Conservation (phyloP, 1,140 invertebrate genomes). For the Octopus bimaculoides region DNA sequence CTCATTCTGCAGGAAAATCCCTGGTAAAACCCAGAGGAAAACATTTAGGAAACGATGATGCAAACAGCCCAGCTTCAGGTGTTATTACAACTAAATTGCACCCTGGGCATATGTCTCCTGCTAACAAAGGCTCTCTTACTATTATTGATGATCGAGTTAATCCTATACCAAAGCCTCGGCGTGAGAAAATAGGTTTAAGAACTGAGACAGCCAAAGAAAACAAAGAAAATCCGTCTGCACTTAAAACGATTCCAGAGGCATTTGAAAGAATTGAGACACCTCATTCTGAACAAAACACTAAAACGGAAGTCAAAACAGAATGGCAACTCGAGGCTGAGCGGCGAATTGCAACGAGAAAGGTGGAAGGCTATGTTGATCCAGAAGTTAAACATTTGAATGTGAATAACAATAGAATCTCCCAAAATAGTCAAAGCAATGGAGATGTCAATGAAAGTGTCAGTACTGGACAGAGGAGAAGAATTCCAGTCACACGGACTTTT, state of each 20-base stretch:
- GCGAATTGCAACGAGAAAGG: slow-evolving; percentile 30
- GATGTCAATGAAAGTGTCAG: too few species aligned
- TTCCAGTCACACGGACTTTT: too few species aligned
- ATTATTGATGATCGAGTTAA: neutral
- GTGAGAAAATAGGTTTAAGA: neutral
- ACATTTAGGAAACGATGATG: too few species aligned
- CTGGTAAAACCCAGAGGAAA: too few species aligned
- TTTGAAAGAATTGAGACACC: neutral
- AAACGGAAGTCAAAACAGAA: slow-evolving; percentile 17
- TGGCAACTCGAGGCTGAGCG: slow-evolving; percentile 45
- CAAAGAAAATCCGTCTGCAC: neutral
- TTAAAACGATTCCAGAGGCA: neutral
- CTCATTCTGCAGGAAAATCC: too few species aligned
- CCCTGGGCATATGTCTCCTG: too few species aligned
- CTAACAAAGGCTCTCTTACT: neutral
- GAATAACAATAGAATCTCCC: too few species aligned
- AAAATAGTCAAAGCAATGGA: too few species aligned
- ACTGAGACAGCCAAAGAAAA: slow-evolving; percentile 6
- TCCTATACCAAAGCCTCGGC: slow-evolving; percentile 7
- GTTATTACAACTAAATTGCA: too few species aligned
- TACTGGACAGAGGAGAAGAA: too few species aligned
- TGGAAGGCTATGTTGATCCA: slow-evolving; percentile 26
- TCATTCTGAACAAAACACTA: neutral
- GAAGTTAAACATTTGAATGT: slow-evolving; percentile 11
- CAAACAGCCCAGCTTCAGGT: too few species aligned